A percentile compares a stretch with the other conserved stretches of the same genome.
Conservation (phyloP, 53 echinoderm and acorn worm species). For the Henricia sp. region DNA sequence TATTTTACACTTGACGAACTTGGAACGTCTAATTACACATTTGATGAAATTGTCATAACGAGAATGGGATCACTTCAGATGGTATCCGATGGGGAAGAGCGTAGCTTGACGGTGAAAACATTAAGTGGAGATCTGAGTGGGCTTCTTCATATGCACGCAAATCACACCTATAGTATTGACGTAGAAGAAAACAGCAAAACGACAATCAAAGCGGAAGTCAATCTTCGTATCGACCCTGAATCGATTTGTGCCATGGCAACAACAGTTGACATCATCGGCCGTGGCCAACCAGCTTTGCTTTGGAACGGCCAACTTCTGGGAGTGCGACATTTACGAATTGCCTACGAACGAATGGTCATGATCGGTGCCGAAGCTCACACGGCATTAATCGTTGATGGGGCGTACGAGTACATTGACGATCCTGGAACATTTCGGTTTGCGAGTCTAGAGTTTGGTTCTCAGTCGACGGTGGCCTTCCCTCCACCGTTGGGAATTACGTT, state of each 20-base stretch:
- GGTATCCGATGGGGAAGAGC: conserved; percentile 39
- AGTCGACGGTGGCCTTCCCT: conserved; percentile 80
- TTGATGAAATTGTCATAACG: conserved; percentile 81
- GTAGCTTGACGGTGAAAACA: conserved; percentile 57
- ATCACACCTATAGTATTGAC: conserved; percentile 79
- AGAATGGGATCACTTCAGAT: conserved; percentile 80
- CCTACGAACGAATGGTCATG: conserved; percentile 66
- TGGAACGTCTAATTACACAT: conserved; percentile 57
- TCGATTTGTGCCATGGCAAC: conserved; percentile 77
- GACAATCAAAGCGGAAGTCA: conserved; percentile 82
- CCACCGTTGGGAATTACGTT: conserved; percentile 89
- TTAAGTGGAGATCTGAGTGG: conserved; percentile 81
- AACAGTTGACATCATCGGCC: conserved; percentile 86
- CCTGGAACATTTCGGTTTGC: conserved; percentile 93
- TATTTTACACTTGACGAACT: conserved; percentile 83
- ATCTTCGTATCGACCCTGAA: conserved; percentile 78
- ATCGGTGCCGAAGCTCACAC: conserved; percentile 85
- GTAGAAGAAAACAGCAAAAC: conserved; percentile 75
- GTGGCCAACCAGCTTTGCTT: conserved; percentile 74
- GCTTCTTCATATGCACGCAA: conserved; percentile 77
- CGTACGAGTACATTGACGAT: conserved; percentile 71
- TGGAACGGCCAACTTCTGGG: conserved; percentile 91
- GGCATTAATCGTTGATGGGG: conserved; percentile 73
- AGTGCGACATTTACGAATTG: conserved; percentile 80
- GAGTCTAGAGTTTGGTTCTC: conserved; percentile 86